Base-by-base conservation (phyloP, 2,797 vertebrate species). In the Carduelis carduelis region DNA sequence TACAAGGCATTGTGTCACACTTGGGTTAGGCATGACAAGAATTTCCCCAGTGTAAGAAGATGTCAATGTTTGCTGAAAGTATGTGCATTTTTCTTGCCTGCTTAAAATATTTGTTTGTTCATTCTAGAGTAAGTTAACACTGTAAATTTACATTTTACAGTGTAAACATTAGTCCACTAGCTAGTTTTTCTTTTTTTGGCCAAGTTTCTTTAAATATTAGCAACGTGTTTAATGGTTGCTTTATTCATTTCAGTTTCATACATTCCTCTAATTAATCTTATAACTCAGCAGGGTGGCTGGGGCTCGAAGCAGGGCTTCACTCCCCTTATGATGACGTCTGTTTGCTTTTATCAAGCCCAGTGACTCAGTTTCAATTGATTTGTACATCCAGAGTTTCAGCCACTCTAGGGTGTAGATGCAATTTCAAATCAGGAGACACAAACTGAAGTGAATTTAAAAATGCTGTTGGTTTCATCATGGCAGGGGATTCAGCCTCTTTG, bases 301-400 rank as follows among this genome's bases (percentile, higher is more conserved):
- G 72, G 47, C 69, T 78, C 68, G 46, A 93, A 95, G 72, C 43
- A 43, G 46, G 65, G 76, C 63, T 92, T 91, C 70, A n/a, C 52
- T 94, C 69, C 83, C 0, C 0, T 95, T 92, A 85, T 2, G 17
- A n/a, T 94, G 95, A 91, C 32, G 63, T 95, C 84, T 89, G 61
- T 90, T 91, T 83, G 89, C 84, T 95, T 95, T 94, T 94, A 52
- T 89, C 71, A 83, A 78, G 71, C 72, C 82, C 59, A 56, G 87
- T 96, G 95, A 94, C 89, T 95, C 89, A 83, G 63, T 94, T 92
- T 85, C 87, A 65, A 65, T 87, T 85, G 89, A 93, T 94, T 78
- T 89, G 60, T 83, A 56, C 78, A 39, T 72, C 66, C 93, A 85
- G 57, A 56, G 68, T 85, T 96, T 85, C 78, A 89, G 72, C 84